Evolutionary conservation across 2,797 vertebrate genomes (phyloP).

Genomic region (Sibirionetta formosa): DNA sequence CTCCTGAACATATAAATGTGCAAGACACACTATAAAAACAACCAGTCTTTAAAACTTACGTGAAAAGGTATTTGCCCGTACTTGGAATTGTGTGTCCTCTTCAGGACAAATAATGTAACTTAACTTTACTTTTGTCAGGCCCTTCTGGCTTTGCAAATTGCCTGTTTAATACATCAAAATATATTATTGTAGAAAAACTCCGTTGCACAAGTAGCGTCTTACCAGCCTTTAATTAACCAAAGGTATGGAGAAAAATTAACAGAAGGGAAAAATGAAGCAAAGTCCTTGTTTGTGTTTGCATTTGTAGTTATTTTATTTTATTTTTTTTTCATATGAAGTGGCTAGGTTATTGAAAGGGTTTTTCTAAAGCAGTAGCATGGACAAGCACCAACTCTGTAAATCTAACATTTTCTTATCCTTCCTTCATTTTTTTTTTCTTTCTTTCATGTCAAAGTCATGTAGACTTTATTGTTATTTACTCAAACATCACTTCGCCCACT

Average conservation of each 20-base stretch:
- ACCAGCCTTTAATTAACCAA: conserved; percentile 26
- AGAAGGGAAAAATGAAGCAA: background rate
- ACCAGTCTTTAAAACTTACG: conserved; percentile 21
- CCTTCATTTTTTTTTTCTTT: background rate
- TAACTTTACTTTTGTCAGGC: background rate
- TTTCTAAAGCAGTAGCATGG: conserved; percentile 57
- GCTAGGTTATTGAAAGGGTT: conserved; percentile 7
- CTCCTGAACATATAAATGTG: conserved; percentile 56
- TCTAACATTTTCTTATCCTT: conserved; percentile 51
- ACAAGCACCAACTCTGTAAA: conserved; percentile 57
- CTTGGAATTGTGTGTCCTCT: conserved; percentile 33
- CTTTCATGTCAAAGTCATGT: background rate
- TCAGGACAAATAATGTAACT: conserved; percentile 31
- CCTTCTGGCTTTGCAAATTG: conserved; percentile 11
- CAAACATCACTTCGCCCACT: conserved; percentile 33
- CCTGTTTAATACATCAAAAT: conserved; percentile 14
- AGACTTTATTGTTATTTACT: conserved; percentile 40
- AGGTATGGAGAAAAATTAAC: conserved; percentile 9
- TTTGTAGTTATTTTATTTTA: background rate
- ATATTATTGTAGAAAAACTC: background rate
- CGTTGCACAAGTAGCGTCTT: conserved; percentile 3
- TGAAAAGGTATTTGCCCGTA: background rate
- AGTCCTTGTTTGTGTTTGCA: conserved; percentile 48
- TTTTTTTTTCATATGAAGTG: background rate
- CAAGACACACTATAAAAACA: conserved; percentile 45